A percentile compares a stretch with the other conserved stretches of the same genome.
Evolutionary conservation across 2,113 vertebrate species (phyloP).

Genomic region (Sphyrna mokarran): DNA sequence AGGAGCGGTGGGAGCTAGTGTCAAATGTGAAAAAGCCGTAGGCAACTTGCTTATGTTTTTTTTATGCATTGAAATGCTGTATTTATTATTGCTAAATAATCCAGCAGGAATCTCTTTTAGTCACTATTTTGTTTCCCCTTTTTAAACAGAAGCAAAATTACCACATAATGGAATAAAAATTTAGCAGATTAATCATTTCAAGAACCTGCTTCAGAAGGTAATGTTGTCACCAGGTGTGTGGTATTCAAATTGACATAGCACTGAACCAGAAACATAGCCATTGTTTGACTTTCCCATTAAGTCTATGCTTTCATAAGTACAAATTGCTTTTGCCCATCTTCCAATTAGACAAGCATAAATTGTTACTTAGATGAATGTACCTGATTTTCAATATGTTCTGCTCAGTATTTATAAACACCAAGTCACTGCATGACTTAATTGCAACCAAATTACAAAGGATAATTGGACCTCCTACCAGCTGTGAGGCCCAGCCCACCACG

Average conservation of each 20-base stretch:
- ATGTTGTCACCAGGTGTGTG: slow-evolving; percentile 48
- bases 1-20: background rate
- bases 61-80: background rate
- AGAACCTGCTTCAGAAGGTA: slow-evolving; percentile 45
- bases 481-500: slow-evolving; percentile 56
- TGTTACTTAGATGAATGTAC: background rate
- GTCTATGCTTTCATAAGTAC: background rate
- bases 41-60: background rate
- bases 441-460: slow-evolving; percentile 66
- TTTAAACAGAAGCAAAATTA: slow-evolving; percentile 70
- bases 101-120: slow-evolving; percentile 54
- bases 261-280: background rate
- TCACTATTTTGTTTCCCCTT: slow-evolving; percentile 47
- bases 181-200: slow-evolving; percentile 61
- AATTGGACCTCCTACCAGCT: slow-evolving; percentile 60
- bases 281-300: slow-evolving; percentile 4
- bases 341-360: background rate
- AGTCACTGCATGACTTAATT: slow-evolving; percentile 63
- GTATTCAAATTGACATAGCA: slow-evolving; percentile 36
- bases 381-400: background rate
- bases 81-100: slow-evolving; percentile 20
- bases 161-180: slow-evolving; percentile 62
- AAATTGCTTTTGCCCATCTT: background rate
- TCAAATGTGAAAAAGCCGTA: slow-evolving; percentile 12
- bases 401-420: slow-evolving; percentile 25